Percentiles rank a stretch among this genome's conserved stretches.
Evolutionary conservation across 2,888 invertebrate genomes (phyloP).

Genomic region (Galerucella nymphaeae): DNA sequence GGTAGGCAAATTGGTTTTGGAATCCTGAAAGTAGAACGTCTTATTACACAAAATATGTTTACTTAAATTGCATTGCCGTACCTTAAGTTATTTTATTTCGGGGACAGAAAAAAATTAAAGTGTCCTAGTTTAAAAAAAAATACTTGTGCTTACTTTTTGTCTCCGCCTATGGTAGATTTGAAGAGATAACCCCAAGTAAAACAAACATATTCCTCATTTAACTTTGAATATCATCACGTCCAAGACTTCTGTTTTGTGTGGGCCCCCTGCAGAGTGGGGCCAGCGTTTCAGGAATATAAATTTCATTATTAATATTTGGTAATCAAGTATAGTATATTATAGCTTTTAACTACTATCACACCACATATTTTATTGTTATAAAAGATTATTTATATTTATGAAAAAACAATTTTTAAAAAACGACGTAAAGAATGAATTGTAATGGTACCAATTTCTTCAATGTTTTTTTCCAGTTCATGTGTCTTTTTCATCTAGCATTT

Average conservation of each 20-base stretch:
- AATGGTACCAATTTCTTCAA: too few relatives aligned
- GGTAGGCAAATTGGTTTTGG: slow-evolving; percentile 7
- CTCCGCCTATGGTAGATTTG: slow-evolving; percentile 13
- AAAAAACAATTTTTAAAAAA: too few relatives aligned
- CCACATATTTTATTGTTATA: too few relatives aligned
- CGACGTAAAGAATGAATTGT: too few relatives aligned
- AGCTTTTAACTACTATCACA: too few relatives aligned
- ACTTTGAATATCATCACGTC: slow-evolving; percentile 62
- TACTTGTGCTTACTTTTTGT: neutral
- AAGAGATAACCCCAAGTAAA: slow-evolving; percentile 17
- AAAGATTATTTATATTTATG: too few relatives aligned
- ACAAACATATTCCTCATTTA: slow-evolving; percentile 57
- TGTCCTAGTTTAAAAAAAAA: too few relatives aligned
- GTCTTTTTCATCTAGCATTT: too few relatives aligned
- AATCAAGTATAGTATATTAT: neutral
- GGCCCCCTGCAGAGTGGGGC: slow-evolving; percentile 56
- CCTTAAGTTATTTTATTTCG: neutral
- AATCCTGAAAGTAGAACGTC: slow-evolving; percentile 1
- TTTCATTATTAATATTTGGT: slow-evolving; percentile 51
- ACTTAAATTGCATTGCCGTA: neutral
- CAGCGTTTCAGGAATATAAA: slow-evolving; percentile 57
- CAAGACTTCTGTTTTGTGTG: slow-evolving; percentile 58
- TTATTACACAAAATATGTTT: slow-evolving; percentile 5
- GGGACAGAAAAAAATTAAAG: neutral
- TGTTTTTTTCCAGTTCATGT: too few relatives aligned